Base-by-base conservation (phyloP, 2,113 vertebrate genomes). In the Oenanthe melanoleuca region DNA sequence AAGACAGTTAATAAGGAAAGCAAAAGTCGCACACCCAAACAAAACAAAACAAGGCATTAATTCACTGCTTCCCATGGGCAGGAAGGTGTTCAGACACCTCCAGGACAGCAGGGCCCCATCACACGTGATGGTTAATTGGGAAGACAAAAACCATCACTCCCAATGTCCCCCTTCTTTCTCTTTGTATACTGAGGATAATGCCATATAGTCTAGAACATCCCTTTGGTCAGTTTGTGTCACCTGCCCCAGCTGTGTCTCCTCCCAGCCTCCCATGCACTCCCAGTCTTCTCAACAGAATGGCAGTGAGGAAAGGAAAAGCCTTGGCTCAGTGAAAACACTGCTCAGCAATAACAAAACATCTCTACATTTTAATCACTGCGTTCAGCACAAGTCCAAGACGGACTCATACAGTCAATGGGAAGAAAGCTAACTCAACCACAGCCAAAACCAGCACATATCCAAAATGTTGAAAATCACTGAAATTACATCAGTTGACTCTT, bases 211-310 rank as follows among this genome's bases (percentile, higher is more conserved):
- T 57, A 18, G 33, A 72, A 37, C 33, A n/a, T n/a, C n/a, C n/a
- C 18, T 80, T 52, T 44, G 26, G 18, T 65, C 59, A 37, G 12
- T 73, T 88, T 57, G 22, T 22, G 23, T 57, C 26, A 52, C 18
- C 15, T 73, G 17, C 52, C 18, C 28, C 14, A 14, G 26, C 9
- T n/a, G n/a, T 57, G 3, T 33, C 26, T 57, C 12, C 26, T 80
- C 66, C 34, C 26, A 56, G 2, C 18, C 42, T 37, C 18, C 29
- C 21, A 31, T 5, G 29, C 9, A 56, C 4, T 20, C 40, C 1
- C 7, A 22, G 21, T 40, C 34, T 71, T 31, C 31, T 50, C 1
- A 1, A 17, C 42, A 50, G 22, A 0, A 0, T 22, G 5, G 34
- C 14, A 37, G 31, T 19, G 31, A 18, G 6, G 22, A 23, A 64